Evolutionary conservation across 2,797 vertebrate genomes (phyloP).

Genomic region (Delichon dasypus): DNA sequence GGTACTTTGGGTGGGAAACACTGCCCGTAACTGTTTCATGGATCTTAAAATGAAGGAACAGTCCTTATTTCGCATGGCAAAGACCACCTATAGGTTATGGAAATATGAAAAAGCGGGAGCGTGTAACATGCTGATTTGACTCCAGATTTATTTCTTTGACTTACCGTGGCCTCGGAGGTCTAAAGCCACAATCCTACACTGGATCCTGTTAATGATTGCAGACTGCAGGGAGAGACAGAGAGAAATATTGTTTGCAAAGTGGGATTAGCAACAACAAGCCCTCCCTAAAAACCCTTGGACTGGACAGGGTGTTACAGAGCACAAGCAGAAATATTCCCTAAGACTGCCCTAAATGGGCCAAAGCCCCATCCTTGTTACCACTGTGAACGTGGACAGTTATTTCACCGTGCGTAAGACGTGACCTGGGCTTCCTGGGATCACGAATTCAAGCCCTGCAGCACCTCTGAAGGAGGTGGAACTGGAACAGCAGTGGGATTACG

Average conservation of each 20-base stretch:
- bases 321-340: accelerated
- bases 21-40: neutral
- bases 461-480: neutral
- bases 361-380: neutral
- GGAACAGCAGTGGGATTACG: neutral
- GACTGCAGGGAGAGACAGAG: slow-evolving; percentile 76
- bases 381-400: accelerated
- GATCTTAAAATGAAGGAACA: neutral
- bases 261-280: neutral
- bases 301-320: too few species aligned
- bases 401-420: too few species aligned
- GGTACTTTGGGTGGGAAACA: neutral
- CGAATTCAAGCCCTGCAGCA: neutral
- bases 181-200: slow-evolving; percentile 93
- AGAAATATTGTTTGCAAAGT: neutral
- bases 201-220: slow-evolving; percentile 90
- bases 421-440: accelerated
- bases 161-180: slow-evolving; percentile 95
- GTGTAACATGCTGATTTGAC: accelerated
- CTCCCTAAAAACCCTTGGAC: neutral
- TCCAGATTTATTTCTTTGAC: neutral
- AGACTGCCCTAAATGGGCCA: neutral
- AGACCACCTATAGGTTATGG: neutral
- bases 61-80: neutral
- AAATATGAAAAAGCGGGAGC: neutral